Conservation (phyloP, 2,113 vertebrate species). For the Varanus komodoensis region DNA sequence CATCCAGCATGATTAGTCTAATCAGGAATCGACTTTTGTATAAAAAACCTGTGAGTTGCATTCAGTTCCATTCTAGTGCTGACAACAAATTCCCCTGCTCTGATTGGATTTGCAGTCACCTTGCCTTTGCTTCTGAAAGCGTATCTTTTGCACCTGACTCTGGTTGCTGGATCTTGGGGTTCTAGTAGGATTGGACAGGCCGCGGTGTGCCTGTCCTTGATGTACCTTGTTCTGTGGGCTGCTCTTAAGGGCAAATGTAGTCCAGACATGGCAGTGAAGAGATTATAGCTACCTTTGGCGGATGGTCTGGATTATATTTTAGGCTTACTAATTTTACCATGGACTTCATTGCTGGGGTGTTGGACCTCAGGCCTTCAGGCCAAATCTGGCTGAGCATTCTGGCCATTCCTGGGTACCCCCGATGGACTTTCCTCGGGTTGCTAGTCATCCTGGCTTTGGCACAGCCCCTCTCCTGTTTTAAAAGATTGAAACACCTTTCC, state of each 20-base stretch:
- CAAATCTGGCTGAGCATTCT: too few relatives aligned
- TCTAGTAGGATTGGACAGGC: background rate
- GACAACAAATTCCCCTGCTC: background rate
- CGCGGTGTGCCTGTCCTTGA: too few relatives aligned
- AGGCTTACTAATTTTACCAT: background rate
- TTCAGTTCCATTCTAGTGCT: background rate
- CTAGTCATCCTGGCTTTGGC: too few relatives aligned
- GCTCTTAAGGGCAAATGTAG: too few relatives aligned
- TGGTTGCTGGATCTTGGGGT: background rate
- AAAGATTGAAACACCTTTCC: too few relatives aligned
- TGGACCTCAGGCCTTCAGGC: too few relatives aligned
- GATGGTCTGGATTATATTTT: background rate
- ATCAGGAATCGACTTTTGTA: background rate
- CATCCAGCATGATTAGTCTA: background rate
- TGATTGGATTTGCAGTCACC: background rate
- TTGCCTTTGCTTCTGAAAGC: background rate
- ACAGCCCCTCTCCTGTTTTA: too few relatives aligned
- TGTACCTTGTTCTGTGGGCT: background rate
- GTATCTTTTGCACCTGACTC: background rate
- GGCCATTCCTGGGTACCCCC: too few relatives aligned
- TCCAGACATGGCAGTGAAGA: background rate
- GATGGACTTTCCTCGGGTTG: too few relatives aligned
- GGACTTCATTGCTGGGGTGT: background rate
- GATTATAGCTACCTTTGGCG: background rate
- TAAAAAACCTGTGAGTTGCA: background rate